A percentile compares a stretch with the other conserved stretches of the same genome.
These are phyloP conservation scores for Erythrocercus mccallii DNA, from an alignment of 2,113 vertebrate species.

Conservation along the genomic window DNA sequence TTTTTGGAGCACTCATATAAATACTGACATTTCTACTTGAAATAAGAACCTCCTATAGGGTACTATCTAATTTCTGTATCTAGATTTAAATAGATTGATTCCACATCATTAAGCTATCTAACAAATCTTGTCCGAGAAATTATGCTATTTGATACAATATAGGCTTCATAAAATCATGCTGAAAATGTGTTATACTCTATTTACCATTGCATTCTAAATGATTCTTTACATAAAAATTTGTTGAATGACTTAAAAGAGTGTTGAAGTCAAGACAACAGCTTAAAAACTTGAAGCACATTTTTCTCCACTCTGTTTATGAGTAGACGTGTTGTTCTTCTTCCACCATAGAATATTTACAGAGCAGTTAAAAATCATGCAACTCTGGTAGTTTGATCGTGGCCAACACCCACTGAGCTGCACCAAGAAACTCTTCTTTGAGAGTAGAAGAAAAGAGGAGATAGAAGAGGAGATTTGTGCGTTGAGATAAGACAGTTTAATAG, in stretches of 20 bases:
- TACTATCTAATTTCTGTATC: background rate
- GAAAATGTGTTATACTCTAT: background rate
- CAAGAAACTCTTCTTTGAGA: rapidly evolving
- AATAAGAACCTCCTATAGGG: background rate
- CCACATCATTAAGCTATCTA: background rate
- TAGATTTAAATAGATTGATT: background rate
- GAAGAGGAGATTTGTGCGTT: background rate
- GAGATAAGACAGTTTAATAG: background rate
- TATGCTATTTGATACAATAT: background rate
- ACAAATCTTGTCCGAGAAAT: background rate
- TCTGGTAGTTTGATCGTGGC: background rate
- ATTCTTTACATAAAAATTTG: background rate
- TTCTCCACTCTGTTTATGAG: background rate
- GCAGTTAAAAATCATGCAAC: background rate
- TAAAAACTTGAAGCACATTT: background rate
- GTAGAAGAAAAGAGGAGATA: background rate
- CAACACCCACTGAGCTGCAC: background rate
- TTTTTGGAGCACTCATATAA: background rate
- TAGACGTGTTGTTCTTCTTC: background rate
- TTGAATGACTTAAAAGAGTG: background rate
- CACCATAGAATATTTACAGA: background rate
- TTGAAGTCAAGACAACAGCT: background rate
- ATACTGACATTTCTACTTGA: background rate
- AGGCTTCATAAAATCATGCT: background rate
- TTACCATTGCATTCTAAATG: background rate